Evolutionary conservation across 2,113 vertebrate species (phyloP).

Genomic region (Epinephelus moara): DNA sequence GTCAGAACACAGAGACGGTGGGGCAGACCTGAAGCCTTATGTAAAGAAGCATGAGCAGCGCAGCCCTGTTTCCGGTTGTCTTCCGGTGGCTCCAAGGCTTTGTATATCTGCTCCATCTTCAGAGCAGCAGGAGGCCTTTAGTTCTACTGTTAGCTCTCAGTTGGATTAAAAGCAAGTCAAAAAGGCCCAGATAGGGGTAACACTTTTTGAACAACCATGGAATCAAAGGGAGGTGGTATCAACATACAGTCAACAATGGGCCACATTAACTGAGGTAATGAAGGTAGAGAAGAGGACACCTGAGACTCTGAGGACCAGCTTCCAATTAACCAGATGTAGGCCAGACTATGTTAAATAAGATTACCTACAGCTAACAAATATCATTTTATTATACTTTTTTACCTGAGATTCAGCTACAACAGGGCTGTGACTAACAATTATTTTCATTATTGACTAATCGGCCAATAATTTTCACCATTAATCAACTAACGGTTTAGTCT

Average conservation of each 20-base stretch:
- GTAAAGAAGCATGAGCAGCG: neutral
- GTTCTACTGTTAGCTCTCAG: conserved; percentile 30
- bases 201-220: conserved; percentile 38
- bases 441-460: too few relatives aligned
- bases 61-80: too few relatives aligned
- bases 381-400: too few relatives aligned
- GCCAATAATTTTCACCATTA: too few relatives aligned
- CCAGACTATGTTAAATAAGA: neutral
- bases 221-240: conserved; percentile 41
- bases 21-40: neutral
- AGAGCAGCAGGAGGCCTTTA: conserved; percentile 60
- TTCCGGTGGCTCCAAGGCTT: conserved; percentile 19
- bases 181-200: conserved; percentile 30
- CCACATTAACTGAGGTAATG: conserved; percentile 17
- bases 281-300: conserved; percentile 14
- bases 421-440: too few relatives aligned
- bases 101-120: conserved; percentile 16
- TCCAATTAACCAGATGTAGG: neutral
- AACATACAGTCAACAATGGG: conserved; percentile 40
- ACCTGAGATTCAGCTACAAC: too few relatives aligned
- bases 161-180: conserved; percentile 41
- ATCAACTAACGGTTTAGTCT: too few relatives aligned
- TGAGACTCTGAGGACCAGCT: conserved; percentile 1
- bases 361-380: neutral
- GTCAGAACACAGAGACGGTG: conserved; percentile 1